These are phyloP conservation scores for Drosophila ohnishii DNA, from an alignment of 1,140 invertebrate species.

Conservation along the genomic window DNA sequence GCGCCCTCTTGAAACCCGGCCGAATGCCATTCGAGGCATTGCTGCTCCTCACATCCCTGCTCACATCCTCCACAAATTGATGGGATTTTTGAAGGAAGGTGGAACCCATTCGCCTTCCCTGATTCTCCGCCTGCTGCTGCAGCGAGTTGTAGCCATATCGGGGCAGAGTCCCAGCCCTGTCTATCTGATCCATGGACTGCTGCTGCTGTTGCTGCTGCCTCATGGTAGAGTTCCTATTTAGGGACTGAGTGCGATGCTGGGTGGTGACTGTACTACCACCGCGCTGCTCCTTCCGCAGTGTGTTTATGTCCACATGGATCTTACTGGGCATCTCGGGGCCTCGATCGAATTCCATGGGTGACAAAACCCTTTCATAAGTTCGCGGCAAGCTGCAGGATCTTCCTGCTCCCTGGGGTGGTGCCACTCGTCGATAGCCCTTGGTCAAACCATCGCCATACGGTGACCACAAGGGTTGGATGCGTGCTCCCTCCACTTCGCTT, in stretches of 20 bases:
- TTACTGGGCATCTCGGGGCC: slow-evolving; percentile 84
- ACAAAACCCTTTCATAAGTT: slow-evolving; percentile 83
- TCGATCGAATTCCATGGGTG: slow-evolving; percentile 86
- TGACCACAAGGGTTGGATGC: slow-evolving; percentile 86
- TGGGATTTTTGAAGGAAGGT: slow-evolving; percentile 89
- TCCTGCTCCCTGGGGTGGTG: slow-evolving; percentile 82
- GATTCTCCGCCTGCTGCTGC: slow-evolving; percentile 83
- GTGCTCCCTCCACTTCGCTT: slow-evolving; percentile 86
- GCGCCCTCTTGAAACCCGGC: slow-evolving; percentile 84
- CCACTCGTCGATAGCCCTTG: slow-evolving; percentile 86
- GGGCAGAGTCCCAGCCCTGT: slow-evolving; percentile 85
- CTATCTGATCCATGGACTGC: slow-evolving; percentile 73
- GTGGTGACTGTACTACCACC: slow-evolving; percentile 66
- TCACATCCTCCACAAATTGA: slow-evolving; percentile 87
- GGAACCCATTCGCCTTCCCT: slow-evolving; percentile 86
- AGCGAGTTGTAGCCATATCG: slow-evolving; percentile 85
- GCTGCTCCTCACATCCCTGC: slow-evolving; percentile 84
- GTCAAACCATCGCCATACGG: slow-evolving; percentile 86
- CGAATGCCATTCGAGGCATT: slow-evolving; percentile 75
- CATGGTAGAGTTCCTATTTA: slow-evolving; percentile 71
- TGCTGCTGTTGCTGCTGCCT: slow-evolving; percentile 48
- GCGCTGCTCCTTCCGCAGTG: slow-evolving; percentile 65
- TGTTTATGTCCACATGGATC: slow-evolving; percentile 71
- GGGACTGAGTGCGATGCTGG: slow-evolving; percentile 63
- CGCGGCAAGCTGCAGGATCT: slow-evolving; percentile 84